A percentile compares a stretch with the other conserved stretches of the same genome.
phyloP scores from a whole-genome alignment of 2,888 invertebrate genomes.

The Neoaliturus tenellus region DNA sequence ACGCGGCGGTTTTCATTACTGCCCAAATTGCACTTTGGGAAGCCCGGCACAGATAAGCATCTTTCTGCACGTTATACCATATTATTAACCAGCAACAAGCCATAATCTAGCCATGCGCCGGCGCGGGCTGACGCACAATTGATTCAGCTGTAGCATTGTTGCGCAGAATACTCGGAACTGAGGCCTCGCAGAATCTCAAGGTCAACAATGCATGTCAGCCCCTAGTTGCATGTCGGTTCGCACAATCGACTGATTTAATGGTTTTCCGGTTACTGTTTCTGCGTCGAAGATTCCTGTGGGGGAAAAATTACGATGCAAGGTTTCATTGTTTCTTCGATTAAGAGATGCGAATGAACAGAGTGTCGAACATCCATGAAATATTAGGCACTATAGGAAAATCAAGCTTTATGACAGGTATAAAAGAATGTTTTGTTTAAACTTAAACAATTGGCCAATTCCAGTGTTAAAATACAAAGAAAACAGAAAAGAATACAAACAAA shows the following conservation, averaged over 20 bases:
- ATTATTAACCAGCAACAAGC: not conserved
- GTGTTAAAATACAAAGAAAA: too few species aligned
- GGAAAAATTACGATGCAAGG: too few species aligned
- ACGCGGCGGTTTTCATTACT: too few species aligned
- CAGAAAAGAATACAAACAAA: too few species aligned
- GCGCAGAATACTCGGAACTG: constrained; percentile 6
- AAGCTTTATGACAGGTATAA: too few species aligned
- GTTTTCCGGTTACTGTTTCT: not conserved
- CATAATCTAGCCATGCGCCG: not conserved
- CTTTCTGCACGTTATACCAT: not conserved
- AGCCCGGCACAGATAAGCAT: not conserved
- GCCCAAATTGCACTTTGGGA: not conserved
- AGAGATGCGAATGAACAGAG: too few species aligned
- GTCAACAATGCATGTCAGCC: not conserved
- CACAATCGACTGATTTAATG: not conserved
- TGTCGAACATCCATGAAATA: too few species aligned
- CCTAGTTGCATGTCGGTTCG: not conserved
- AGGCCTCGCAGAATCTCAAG: not conserved
- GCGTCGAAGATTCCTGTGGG: not conserved
- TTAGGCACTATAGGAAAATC: too few species aligned
- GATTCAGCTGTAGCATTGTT: not conserved
- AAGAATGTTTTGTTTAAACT: too few species aligned
- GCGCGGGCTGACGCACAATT: not conserved
- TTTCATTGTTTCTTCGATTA: too few species aligned
- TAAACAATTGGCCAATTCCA: too few species aligned